Conservation (phyloP, 2,797 vertebrate genomes). For the Cygnus olor region DNA sequence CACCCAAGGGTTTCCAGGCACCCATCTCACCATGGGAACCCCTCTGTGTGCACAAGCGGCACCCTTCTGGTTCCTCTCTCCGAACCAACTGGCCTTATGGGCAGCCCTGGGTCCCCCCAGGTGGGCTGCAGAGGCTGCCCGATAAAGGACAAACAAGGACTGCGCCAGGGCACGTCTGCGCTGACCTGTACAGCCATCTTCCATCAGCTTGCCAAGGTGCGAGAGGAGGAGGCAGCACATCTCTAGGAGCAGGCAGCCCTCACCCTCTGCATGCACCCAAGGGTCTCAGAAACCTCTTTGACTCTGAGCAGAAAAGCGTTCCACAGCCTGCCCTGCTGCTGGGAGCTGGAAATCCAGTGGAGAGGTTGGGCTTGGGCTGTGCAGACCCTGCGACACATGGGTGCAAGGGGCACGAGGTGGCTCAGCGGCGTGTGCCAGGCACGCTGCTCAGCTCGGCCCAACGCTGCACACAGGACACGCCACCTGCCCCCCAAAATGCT, state of each 20-base stretch:
- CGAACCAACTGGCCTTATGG: neutral
- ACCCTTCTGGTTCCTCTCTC: neutral
- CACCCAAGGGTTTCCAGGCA: neutral
- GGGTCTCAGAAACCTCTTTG: neutral
- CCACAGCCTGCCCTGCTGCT: neutral
- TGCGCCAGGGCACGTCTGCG: fast-evolving
- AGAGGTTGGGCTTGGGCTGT: neutral
- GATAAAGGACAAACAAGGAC: neutral
- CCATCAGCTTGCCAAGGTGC: neutral
- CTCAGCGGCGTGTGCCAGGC: fast-evolving
- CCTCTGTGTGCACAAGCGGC: neutral
- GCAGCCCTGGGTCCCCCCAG: neutral
- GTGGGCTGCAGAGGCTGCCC: neutral
- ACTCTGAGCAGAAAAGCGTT: neutral
- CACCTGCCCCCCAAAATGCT: neutral
- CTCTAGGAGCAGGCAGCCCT: neutral
- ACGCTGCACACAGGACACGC: fast-evolving
- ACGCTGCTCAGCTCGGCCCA: fast-evolving
- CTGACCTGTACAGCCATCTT: fast-evolving
- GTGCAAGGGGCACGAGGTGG: neutral
- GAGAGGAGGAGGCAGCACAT: neutral
- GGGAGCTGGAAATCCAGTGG: neutral
- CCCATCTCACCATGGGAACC: neutral
- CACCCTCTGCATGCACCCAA: fast-evolving
- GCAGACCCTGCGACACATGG: fast-evolving